phyloP scores from a whole-genome alignment of 2,113 vertebrate species.

The Actenoides lindsayi region DNA sequence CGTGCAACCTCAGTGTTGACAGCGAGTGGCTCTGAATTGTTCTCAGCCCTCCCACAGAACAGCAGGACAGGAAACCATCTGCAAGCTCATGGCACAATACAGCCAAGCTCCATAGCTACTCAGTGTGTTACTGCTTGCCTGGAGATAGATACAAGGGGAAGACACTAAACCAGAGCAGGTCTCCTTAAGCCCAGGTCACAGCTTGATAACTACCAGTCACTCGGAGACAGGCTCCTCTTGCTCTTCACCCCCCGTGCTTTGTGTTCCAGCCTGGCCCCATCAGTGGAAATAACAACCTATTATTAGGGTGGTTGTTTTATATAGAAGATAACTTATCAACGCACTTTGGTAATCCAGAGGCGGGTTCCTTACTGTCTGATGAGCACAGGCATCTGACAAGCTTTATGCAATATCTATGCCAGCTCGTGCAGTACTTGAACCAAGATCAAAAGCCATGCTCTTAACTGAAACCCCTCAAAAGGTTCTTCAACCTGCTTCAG shows the following conservation, averaged over 20 bases:
- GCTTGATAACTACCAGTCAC: neutral
- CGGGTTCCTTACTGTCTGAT: neutral
- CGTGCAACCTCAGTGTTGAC: neutral
- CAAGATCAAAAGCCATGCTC: neutral
- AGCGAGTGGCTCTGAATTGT: neutral
- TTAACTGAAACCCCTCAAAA: no score
- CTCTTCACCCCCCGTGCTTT: neutral
- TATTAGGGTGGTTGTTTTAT: neutral
- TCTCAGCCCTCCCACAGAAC: neutral
- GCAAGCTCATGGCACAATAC: accelerated
- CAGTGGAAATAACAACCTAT: neutral
- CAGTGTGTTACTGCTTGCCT: neutral
- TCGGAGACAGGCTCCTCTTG: neutral
- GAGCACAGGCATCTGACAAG: neutral
- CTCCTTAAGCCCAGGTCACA: neutral
- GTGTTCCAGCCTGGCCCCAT: neutral
- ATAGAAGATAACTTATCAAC: neutral
- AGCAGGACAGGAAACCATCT: neutral
- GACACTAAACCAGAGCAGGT: neutral
- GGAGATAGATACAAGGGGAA: neutral
- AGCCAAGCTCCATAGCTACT: neutral
- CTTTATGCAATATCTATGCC: neutral
- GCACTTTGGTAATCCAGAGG: neutral
- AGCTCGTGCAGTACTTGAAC: neutral
- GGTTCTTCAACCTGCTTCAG: neutral